Conservation (phyloP, 1,140 invertebrate species). For the Polyergus mexicanus region DNA sequence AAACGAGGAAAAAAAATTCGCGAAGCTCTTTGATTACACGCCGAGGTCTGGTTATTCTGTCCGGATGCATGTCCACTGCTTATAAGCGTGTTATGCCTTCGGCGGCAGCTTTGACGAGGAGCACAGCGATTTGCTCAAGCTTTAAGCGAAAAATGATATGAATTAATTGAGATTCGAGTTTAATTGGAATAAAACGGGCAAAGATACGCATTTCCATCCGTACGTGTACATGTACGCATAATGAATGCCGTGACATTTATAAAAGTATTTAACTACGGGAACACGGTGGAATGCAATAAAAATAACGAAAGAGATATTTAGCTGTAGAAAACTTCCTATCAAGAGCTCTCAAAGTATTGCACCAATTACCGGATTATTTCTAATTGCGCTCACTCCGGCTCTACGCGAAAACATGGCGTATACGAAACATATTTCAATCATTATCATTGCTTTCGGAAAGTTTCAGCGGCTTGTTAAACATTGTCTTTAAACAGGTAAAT, state of each 20-base stretch:
- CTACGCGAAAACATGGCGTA: neutral
- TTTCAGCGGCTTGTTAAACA: neutral
- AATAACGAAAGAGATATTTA: constrained; percentile 36
- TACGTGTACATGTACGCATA: constrained; percentile 14
- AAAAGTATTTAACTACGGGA: constrained; percentile 40
- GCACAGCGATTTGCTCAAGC: constrained; percentile 25
- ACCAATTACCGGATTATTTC: constrained; percentile 48
- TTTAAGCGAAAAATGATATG: constrained; percentile 54
- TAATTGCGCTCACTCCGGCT: constrained; percentile 17
- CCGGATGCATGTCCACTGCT: constrained; percentile 45
- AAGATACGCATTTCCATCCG: constrained; percentile 24
- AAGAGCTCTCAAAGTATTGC: constrained; percentile 25
- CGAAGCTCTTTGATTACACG: constrained; percentile 50
- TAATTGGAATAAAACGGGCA: constrained; percentile 58
- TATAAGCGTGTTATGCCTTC: constrained; percentile 45
- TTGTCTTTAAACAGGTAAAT: neutral
- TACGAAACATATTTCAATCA: constrained; percentile 10
- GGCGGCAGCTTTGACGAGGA: constrained; percentile 51
- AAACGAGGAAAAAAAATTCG: constrained; percentile 31
- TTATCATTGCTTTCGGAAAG: constrained; percentile 14
- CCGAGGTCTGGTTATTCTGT: constrained; percentile 47
- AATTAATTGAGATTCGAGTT: constrained; percentile 60
- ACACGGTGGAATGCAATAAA: constrained; percentile 3
- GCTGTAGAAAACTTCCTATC: constrained; percentile 24
- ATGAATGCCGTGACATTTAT: constrained; percentile 30